Evolutionary conservation across 92 coral and sea anemone genomes (phyloP).

Genomic region (Epizoanthus rinbou): DNA sequence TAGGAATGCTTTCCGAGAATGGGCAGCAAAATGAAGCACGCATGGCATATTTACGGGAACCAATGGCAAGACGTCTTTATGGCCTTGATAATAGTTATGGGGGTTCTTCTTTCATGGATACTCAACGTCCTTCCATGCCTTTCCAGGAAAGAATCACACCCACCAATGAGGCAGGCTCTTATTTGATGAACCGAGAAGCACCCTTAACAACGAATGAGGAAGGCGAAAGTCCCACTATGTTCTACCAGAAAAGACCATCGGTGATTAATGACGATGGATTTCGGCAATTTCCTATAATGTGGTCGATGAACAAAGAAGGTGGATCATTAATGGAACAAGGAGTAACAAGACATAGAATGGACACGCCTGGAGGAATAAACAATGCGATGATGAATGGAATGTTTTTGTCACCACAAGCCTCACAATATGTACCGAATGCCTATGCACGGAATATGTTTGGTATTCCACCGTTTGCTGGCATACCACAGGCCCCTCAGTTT

Average conservation of each 20-base stretch:
- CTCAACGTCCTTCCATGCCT: background rate
- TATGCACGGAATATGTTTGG: constrained; percentile 12
- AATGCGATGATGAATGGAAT: background rate
- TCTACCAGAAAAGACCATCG: background rate
- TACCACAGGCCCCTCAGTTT: background rate
- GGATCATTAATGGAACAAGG: constrained; percentile 15
- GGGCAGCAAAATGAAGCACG: background rate
- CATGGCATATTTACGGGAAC: constrained; percentile 10
- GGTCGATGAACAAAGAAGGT: constrained; percentile 4
- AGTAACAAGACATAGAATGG: constrained; percentile 3
- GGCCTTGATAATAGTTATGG: no score
- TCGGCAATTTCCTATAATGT: no score
- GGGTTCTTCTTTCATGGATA: no score
- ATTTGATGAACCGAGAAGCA: background rate
- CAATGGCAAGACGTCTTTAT: no score
- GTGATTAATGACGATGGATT: background rate
- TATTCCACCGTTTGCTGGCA: constrained; percentile 10
- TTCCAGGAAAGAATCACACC: no score
- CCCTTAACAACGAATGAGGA: background rate
- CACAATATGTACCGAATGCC: background rate
- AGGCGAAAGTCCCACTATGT: background rate
- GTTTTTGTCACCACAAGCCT: background rate
- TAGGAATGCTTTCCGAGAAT: background rate
- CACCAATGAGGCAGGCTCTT: constrained; percentile 1
- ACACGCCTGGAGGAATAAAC: background rate